Base-by-base conservation (phyloP, 2,113 vertebrate genomes). In the Microtus richardsoni region DNA sequence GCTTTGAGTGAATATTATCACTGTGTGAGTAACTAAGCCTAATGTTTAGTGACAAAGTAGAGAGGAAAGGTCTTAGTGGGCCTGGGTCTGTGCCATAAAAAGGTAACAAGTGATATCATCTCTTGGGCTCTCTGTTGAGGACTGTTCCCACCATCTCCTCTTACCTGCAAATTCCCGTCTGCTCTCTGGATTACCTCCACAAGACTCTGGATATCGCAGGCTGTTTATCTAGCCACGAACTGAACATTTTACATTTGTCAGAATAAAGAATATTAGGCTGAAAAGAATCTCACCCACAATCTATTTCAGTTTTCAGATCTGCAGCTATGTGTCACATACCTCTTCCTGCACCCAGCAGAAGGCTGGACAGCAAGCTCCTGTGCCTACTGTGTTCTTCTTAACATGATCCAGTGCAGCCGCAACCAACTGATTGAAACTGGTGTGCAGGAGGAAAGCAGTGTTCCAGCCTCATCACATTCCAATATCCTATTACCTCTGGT, bases 231-330 rank as follows among this genome's bases (percentile, higher is more conserved):
- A 71, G 24, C 10, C n/a, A 86, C 64, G 52, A 88, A 79, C 70
- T 94, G 70, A 62, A 52, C 90, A 84, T 78, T 94, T 74, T 96
- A 33, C 89, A 84, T 78, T 94, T 97, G 75, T 44, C 88, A 77
- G 68, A 93, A 88, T 88, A 71, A 17, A 91, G 77, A 85, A 68
- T 49, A 28, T 78, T 54, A 73, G 11, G 28, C 54, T 90, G 91
- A 91, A 92, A 93, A 95, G 75, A 88, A 89, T 26, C 79, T 90
- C 36, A 39, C 52, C 49, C 7, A 54, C 44, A 4, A 77, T 64
- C 84, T 91, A 85, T 77, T 93, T 88, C 73, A 44, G 39, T 47
- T 94, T 97, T 94, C 71, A 96, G 80, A 92, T 92, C 58, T 78
- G 39, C 75, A 85, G 78, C 89, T 89, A 96, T 88, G 62, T 49